Conservation (phyloP, 2,113 vertebrate genomes). For the Microcebus ravelobensis region DNA sequence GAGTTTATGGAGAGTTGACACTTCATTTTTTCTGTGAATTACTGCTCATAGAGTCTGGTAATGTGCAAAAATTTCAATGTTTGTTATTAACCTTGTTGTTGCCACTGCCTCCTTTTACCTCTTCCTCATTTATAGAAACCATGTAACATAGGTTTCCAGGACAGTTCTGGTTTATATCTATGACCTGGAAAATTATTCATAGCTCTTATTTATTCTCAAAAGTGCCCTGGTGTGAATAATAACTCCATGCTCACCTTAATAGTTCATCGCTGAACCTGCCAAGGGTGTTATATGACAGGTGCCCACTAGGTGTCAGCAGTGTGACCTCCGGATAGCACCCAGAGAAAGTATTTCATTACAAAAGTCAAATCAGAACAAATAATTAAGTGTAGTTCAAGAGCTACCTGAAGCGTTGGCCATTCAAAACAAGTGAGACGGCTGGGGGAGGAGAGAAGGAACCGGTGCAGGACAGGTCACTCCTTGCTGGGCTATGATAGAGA, state of each 20-base stretch:
- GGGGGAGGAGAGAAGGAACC: slow-evolving; percentile 26
- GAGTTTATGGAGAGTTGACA: neutral
- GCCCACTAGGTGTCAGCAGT: slow-evolving; percentile 86
- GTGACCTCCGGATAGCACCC: neutral
- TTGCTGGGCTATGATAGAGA: neutral
- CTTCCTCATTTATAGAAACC: neutral
- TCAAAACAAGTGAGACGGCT: slow-evolving; percentile 35
- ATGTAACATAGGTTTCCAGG: too few relatives aligned
- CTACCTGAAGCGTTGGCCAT: slow-evolving; percentile 58
- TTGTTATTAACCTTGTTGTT: neutral
- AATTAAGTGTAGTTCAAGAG: slow-evolving; percentile 57
- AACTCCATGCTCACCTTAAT: too few relatives aligned
- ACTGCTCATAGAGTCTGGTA: neutral
- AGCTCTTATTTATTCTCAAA: neutral
- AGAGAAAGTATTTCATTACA: slow-evolving; percentile 14
- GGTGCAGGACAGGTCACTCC: neutral
- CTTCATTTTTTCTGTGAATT: neutral
- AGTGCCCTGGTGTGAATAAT: neutral
- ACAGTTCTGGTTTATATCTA: neutral
- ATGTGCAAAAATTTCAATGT: neutral
- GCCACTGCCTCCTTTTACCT: neutral
- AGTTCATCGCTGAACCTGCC: rapidly evolving
- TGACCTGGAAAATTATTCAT: neutral
- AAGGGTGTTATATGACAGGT: neutral
- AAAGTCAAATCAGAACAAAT: slow-evolving; percentile 64